phyloP scores from a whole-genome alignment of 2,113 vertebrate species.

The Callopanchax toddi region DNA sequence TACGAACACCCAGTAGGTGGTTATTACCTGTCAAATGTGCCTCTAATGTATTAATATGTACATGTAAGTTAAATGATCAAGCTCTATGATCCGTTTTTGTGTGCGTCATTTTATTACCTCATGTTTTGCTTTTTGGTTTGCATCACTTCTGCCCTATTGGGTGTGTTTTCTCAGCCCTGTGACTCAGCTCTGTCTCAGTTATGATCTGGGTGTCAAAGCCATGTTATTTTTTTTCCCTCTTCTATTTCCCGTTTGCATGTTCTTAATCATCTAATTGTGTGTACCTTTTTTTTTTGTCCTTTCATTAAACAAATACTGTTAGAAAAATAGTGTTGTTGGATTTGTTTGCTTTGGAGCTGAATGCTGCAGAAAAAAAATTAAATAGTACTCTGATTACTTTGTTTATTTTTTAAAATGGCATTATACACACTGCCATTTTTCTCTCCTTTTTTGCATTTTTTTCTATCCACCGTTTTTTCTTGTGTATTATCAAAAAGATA shows the following conservation, averaged over 20 bases:
- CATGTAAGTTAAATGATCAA: conserved; percentile 48
- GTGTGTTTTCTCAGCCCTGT: conserved; percentile 16
- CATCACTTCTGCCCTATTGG: conserved; percentile 18
- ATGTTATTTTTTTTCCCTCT: conserved; percentile 35
- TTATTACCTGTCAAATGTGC: conserved; percentile 60
- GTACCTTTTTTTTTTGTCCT: conserved; percentile 37
- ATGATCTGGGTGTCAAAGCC: conserved; percentile 27
- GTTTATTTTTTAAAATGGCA: too few relatives aligned
- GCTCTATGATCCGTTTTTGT: not conserved
- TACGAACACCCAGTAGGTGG: conserved; percentile 36
- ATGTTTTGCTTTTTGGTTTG: conserved; percentile 22
- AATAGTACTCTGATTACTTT: not conserved
- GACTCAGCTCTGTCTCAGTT: conserved; percentile 36
- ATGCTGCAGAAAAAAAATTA: not conserved
- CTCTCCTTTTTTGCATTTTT: too few relatives aligned
- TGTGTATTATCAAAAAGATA: too few relatives aligned
- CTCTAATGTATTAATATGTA: conserved; percentile 62
- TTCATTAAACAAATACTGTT: conserved; percentile 67
- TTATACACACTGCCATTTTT: too few relatives aligned
- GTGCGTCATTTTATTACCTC: conserved; percentile 24
- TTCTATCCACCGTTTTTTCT: too few relatives aligned
- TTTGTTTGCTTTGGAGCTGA: not conserved
- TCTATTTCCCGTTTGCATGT: conserved; percentile 64
- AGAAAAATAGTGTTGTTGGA: not conserved
- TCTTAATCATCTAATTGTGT: conserved; percentile 57